Conservation (phyloP, 2,888 invertebrate species). For the Calliphora vomitoria region DNA sequence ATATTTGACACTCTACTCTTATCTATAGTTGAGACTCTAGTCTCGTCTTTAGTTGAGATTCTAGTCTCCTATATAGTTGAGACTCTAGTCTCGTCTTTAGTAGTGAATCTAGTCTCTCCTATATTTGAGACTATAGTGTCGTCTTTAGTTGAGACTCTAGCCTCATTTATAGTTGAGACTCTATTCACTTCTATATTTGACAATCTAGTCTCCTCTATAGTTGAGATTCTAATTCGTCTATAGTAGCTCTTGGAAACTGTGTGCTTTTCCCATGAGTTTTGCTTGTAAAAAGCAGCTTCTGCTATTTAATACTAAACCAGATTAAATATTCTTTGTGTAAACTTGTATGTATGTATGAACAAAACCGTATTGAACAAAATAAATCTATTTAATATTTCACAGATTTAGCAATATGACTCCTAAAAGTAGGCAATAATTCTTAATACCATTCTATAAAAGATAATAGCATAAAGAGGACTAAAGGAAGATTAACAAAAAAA, state of each 20-base stretch:
- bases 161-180: too few relatives aligned
- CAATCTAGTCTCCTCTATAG: too few relatives aligned
- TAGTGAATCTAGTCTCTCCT: too few relatives aligned
- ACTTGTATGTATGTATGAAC: neutral
- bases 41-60: too few relatives aligned
- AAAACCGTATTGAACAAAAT: neutral
- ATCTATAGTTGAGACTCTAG: too few relatives aligned
- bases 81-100: too few relatives aligned
- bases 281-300: neutral
- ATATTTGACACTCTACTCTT: too few relatives aligned
- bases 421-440: constrained; percentile 25
- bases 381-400: neutral
- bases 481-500: neutral
- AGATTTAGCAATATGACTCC: neutral
- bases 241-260: neutral
- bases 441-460: neutral
- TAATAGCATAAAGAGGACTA: neutral
- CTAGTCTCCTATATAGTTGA: too few relatives aligned
- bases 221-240: neutral
- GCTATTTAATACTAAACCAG: neutral
- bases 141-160: too few relatives aligned
- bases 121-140: too few relatives aligned
- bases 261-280: neutral
- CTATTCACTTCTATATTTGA: too few relatives aligned
- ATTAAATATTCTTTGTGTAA: neutral